These are phyloP conservation scores for Siniperca scherzeri DNA, from an alignment of 2,797 vertebrate species.

Conservation along the genomic window DNA sequence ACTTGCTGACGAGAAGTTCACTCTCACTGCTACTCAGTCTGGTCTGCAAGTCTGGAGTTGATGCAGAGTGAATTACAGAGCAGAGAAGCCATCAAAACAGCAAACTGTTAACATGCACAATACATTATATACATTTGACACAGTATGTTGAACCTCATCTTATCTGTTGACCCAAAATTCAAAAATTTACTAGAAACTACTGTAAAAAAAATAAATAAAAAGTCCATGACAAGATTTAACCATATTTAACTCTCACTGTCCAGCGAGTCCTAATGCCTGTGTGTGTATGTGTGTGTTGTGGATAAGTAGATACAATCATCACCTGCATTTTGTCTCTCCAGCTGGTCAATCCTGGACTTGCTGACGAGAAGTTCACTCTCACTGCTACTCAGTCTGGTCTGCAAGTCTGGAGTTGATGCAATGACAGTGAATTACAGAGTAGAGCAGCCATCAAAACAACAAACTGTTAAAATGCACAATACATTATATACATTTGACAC, in stretches of 20 bases:
- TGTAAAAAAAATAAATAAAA: neutral
- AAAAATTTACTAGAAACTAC: neutral
- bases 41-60: neutral
- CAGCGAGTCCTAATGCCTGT: too few relatives aligned
- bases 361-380: conserved; percentile 8
- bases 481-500: neutral
- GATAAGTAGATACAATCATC: neutral
- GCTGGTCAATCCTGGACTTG: conserved; percentile 9
- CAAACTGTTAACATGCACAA: neutral
- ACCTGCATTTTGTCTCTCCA: conserved; percentile 10
- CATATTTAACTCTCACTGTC: neutral
- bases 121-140: neutral
- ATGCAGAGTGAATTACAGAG: neutral
- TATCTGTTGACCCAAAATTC: neutral
- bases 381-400: neutral
- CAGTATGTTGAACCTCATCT: neutral
- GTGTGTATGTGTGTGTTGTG: too few relatives aligned
- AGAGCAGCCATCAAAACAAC: neutral
- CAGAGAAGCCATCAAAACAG: neutral
- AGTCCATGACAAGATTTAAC: neutral
- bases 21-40: conserved; percentile 1
- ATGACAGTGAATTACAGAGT: neutral
- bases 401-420: neutral
- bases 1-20: conserved; percentile 1
- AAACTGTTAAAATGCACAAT: neutral